phyloP scores from a whole-genome alignment of 2,888 invertebrate genomes.

The Agrochola lota region DNA sequence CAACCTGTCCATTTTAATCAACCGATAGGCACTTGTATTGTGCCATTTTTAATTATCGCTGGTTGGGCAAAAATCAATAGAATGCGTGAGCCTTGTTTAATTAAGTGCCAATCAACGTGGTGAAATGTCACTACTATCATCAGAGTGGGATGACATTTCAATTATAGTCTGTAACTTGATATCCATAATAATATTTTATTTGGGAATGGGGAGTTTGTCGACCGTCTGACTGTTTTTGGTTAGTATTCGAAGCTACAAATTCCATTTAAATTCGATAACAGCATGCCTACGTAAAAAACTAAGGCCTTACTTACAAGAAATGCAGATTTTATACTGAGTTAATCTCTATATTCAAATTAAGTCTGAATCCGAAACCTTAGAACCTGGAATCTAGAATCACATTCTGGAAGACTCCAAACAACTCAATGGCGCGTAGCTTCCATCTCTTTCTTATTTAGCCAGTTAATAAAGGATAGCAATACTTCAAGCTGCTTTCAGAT shows the following conservation, averaged over 20 bases:
- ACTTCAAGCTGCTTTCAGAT: background rate
- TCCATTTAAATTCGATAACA: background rate
- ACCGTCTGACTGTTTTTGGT: background rate
- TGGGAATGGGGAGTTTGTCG: background rate
- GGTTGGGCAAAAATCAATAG: constrained; percentile 47
- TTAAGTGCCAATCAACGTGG: constrained; percentile 53
- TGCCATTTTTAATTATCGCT: constrained; percentile 38
- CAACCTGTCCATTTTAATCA: constrained; percentile 21
- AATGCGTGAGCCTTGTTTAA: constrained; percentile 41
- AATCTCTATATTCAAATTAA: constrained; percentile 6
- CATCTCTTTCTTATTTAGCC: background rate
- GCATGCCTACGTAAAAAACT: background rate
- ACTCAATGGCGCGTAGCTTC: no score
- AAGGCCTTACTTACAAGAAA: background rate
- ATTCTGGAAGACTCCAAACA: no score
- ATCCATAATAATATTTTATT: constrained; percentile 22
- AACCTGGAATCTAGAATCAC: background rate
- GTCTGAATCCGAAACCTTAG: background rate
- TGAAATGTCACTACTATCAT: constrained; percentile 30
- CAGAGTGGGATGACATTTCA: constrained; percentile 40
- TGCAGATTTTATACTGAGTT: constrained; percentile 1
- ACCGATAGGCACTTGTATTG: constrained; percentile 6
- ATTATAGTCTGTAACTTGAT: constrained; percentile 38
- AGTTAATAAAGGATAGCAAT: background rate
- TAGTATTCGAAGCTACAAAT: background rate